These are phyloP conservation scores for Eulemur rufifrons DNA, from an alignment of 2,113 vertebrate genomes.

Conservation along the genomic window DNA sequence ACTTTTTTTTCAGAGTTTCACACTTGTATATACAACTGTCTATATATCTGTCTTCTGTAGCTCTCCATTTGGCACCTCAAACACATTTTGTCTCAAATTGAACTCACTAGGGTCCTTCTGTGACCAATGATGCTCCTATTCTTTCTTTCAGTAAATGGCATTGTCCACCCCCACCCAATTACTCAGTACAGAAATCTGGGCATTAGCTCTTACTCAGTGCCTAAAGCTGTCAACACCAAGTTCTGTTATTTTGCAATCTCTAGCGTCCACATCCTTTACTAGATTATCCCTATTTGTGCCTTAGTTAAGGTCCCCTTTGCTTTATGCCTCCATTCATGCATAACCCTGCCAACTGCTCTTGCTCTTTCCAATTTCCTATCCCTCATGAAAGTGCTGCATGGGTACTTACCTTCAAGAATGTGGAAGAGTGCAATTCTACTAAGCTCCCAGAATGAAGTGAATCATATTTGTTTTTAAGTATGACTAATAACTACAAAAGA, in stretches of 20 bases:
- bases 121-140: neutral
- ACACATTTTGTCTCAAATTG: neutral
- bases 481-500: neutral
- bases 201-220: neutral
- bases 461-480: neutral
- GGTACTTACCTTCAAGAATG: neutral
- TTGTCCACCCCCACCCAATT: neutral
- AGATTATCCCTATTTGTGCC: neutral
- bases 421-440: neutral
- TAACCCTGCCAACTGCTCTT: neutral
- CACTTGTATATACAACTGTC: neutral
- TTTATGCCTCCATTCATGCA: neutral
- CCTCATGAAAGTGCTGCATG: neutral
- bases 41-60: neutral
- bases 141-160: neutral
- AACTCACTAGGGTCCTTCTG: neutral
- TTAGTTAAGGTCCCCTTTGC: neutral
- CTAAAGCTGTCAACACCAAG: neutral
- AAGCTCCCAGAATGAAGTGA: neutral
- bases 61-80: neutral
- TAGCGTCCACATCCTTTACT: neutral
- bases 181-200: neutral
- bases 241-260: neutral
- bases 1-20: neutral
- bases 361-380: neutral